phyloP scores from a whole-genome alignment of 2,797 vertebrate species.

The Ficedula albicollis region DNA sequence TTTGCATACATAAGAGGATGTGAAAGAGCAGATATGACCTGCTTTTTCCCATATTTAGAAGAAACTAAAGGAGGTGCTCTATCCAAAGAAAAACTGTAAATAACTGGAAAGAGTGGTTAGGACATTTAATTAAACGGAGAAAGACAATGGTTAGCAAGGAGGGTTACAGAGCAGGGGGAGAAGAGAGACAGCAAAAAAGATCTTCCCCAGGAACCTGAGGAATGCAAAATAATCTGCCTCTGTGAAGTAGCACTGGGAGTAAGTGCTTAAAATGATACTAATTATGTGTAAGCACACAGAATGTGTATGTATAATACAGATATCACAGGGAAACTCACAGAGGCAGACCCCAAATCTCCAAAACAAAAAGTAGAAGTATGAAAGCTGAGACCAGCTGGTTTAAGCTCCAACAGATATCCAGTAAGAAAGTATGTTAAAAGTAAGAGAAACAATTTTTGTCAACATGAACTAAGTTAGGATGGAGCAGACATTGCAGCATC shows the following conservation, averaged over 20 bases:
- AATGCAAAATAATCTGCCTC: not conserved
- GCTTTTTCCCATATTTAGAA: not conserved
- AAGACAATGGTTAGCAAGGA: not conserved
- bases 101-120: not conserved
- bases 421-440: not conserved
- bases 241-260: not conserved
- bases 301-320: rapidly evolving
- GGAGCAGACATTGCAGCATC: not conserved
- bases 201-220: not conserved
- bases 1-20: rapidly evolving
- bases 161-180: not conserved
- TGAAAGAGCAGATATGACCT: not conserved
- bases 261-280: not conserved
- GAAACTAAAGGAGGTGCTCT: not conserved
- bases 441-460: not conserved
- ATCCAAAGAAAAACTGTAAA: not conserved
- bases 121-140: not conserved
- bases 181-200: not conserved
- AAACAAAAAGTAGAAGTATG: not conserved
- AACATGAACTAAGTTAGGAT: not conserved
- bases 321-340: not conserved
- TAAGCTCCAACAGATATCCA: not conserved
- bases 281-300: not conserved
- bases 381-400: not conserved
- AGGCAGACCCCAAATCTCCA: not conserved